Evolutionary conservation across 2,797 vertebrate genomes (phyloP).

Genomic region (Leptodactylus fallax): DNA sequence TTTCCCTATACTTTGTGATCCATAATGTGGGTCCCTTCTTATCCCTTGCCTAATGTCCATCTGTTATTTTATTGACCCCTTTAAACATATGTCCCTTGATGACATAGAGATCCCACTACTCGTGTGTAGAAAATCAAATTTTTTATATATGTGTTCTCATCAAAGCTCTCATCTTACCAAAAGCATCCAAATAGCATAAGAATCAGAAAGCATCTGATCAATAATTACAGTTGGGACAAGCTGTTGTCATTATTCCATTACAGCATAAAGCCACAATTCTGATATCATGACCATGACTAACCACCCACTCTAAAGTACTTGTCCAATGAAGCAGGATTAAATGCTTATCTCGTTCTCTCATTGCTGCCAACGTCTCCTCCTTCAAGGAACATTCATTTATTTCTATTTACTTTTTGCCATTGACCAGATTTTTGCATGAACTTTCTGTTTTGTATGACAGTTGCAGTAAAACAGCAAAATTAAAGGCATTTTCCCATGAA

Average conservation of each 20-base stretch:
- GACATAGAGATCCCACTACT: slow-evolving; percentile 63
- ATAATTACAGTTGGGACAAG: slow-evolving; percentile 58
- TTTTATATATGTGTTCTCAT: slow-evolving; percentile 45
- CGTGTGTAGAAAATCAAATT: slow-evolving; percentile 61
- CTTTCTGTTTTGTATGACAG: background rate
- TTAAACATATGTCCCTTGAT: slow-evolving; percentile 61
- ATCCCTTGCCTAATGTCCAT: slow-evolving; percentile 68
- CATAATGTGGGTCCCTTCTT: slow-evolving; percentile 51
- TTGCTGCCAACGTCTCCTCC: background rate
- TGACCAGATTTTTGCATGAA: too few relatives aligned
- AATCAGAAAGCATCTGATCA: slow-evolving; percentile 47
- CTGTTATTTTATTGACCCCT: slow-evolving; percentile 69
- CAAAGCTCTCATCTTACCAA: slow-evolving; percentile 55
- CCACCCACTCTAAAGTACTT: slow-evolving; percentile 31
- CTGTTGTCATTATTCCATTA: slow-evolving; percentile 57
- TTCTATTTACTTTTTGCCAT: background rate
- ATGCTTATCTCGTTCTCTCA: background rate
- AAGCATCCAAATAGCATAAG: slow-evolving; percentile 36
- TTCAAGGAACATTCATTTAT: background rate
- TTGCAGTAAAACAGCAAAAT: background rate
- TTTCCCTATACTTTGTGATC: background rate
- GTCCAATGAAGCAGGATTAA: background rate
- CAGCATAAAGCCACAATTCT: slow-evolving; percentile 7
- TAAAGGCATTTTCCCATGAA: too few relatives aligned
- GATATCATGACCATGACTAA: slow-evolving; percentile 56